Base-by-base conservation (phyloP, 2,113 vertebrate genomes). In the Podilymbus podiceps region DNA sequence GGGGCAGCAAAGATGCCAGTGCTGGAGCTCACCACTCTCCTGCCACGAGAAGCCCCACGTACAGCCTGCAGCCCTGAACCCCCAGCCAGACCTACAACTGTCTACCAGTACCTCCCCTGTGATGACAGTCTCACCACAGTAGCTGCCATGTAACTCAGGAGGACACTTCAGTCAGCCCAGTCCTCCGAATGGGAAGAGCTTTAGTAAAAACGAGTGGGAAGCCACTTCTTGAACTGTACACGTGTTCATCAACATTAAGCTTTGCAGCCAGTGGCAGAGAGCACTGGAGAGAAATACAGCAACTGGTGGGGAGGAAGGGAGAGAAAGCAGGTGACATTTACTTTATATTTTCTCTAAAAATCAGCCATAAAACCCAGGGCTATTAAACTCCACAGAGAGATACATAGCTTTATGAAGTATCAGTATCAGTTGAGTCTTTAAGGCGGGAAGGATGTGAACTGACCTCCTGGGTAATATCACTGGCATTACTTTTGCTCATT, bases 291-390 rank as follows among this genome's bases (percentile, higher is more conserved):
- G 40, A n/a, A 77, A 58, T 24, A 56, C 33, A 72, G 52, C n/a
- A 63, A 63, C 11, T 50, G 49, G 12, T 67, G 38, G 47, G 35
- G 23, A 74, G 8, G 16, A 63, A 63, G 31, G 15, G 42, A 69
- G n/a, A 86, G 55, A 73, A 81, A 86, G 53, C 42, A 77, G 23
- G 42, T 81, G 55, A 80, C 44, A 71, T 90, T 95, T 83, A 40
- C 68, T 86, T 92, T 63, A 77, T 46, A 12, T 38, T 88, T 88
- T 89, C 63, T 74, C 46, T 86, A 92, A 94, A 88, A 90, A 59
- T 62, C 38, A 90, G 18, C 23, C 20, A n/a, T 81, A 81, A 90
- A 76, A 16, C 2, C 6, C 21, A 31, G 8, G 24, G 14, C 59
- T 89, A 50, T 58, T 76, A 84, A 93, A 76, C 19, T 73, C 55